phyloP scores from a whole-genome alignment of 1,140 invertebrate species.

The Panagrolaimus sp. region DNA sequence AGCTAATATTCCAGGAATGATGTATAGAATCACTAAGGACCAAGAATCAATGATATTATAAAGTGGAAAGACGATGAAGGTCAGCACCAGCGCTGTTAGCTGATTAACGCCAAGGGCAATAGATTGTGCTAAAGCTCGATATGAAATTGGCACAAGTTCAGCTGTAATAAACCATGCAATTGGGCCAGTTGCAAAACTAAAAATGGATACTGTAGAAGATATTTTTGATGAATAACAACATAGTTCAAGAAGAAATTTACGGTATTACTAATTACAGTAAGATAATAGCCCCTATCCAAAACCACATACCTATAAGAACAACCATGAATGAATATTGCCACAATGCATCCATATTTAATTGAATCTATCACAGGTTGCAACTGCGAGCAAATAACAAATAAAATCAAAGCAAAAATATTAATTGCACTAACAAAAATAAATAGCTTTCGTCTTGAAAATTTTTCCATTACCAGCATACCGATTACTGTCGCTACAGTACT shows the following conservation, averaged over 20 bases:
- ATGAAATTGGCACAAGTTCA: constrained; percentile 32
- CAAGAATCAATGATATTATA: constrained; percentile 42
- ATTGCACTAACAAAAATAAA: constrained; percentile 35
- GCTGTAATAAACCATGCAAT: constrained; percentile 44
- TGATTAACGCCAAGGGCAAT: constrained; percentile 39
- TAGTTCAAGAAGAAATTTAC: too few species aligned
- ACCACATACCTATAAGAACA: constrained; percentile 24
- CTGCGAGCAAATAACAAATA: constrained; percentile 32
- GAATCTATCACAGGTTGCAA: constrained; percentile 19
- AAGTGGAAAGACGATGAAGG: constrained; percentile 40
- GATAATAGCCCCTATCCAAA: too few species aligned
- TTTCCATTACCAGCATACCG: constrained; percentile 45
- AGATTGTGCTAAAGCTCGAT: constrained; percentile 35
- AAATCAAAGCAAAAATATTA: constrained; percentile 33
- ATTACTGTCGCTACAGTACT: constrained; percentile 36
- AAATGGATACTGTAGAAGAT: too few species aligned
- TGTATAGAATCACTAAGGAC: constrained; percentile 29
- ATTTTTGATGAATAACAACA: too few species aligned
- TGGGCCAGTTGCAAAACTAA: constrained; percentile 42
- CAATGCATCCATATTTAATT: constrained; percentile 38
- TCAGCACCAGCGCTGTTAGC: constrained; percentile 33
- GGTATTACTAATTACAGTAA: too few species aligned
- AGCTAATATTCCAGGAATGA: constrained; percentile 22
- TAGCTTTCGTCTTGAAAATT: constrained; percentile 29
- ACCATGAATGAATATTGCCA: constrained; percentile 37